Percentiles rank a stretch among this genome's conserved stretches.
Conservation (phyloP, 2,113 vertebrate species). For the Micromys minutus region DNA sequence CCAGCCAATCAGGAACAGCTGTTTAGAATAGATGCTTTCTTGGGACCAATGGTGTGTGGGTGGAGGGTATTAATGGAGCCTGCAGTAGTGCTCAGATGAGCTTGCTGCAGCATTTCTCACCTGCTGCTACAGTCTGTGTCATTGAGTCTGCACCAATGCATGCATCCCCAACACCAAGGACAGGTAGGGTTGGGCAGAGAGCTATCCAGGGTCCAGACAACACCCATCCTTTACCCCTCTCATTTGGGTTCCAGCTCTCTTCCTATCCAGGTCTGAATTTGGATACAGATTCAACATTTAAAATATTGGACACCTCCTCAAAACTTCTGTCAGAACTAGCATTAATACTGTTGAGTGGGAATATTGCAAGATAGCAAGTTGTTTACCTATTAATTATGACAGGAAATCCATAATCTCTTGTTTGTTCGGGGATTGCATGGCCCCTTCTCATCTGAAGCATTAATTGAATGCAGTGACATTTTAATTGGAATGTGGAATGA, state of each 20-base stretch:
- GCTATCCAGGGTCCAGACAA: too few relatives aligned
- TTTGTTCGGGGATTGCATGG: slow-evolving; percentile 8
- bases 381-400: slow-evolving; percentile 29
- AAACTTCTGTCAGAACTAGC: neutral
- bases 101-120: too few relatives aligned
- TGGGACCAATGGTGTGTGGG: too few relatives aligned
- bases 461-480: slow-evolving; percentile 58
- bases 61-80: too few relatives aligned
- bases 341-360: neutral
- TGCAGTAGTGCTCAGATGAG: too few relatives aligned
- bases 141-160: too few relatives aligned
- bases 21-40: too few relatives aligned
- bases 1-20: too few relatives aligned
- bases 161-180: too few relatives aligned
- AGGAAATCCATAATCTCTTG: slow-evolving; percentile 26
- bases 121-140: too few relatives aligned
- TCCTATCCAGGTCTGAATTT: neutral
- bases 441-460: slow-evolving; percentile 41
- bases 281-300: slow-evolving; percentile 24
- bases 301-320: neutral
- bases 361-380: slow-evolving; percentile 1
- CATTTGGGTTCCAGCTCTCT: neutral
- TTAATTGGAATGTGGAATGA: slow-evolving; percentile 61
- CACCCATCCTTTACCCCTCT: too few relatives aligned
- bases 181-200: too few relatives aligned